Evolutionary conservation across 2,113 vertebrate genomes (phyloP), one percentile per base, ranked within the genome.

Genomic region (Podilymbus podiceps): DNA sequence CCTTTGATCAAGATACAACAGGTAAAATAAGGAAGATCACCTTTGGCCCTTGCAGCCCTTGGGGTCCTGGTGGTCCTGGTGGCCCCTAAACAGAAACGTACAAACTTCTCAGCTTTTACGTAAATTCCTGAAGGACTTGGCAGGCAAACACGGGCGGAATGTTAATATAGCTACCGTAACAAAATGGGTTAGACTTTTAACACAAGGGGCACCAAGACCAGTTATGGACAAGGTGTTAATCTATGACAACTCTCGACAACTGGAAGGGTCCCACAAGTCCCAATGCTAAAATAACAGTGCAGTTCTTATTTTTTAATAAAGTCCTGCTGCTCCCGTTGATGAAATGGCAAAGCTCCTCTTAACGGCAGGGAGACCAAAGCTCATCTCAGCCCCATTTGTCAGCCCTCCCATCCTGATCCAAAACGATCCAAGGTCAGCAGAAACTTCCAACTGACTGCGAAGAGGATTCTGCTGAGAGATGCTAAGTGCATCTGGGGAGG

Each of bases 1-100:
- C 38, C 38, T 38, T 38, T 38, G 38, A 38, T 38, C 38, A 38
- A 38, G 67, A 59, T 33, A 74, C 2, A 66, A 62, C 6, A 12
- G 55, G n/a, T 81, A 95, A 97, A 88, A 80, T 53, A 94, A 93
- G 28, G 28, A 92, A 72, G 66, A 75, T 97, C 97, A 99, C 99
- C 99, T 99, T 99, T 68, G 97, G 89, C 22, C 99, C 99, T 95
- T 98, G 98, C 12, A 98, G 98, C 91, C 99, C 99, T 52, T 98
- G 94, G 82, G 99, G 98, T 97, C 98, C 98, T 10, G 98, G 98
- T 76, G 98, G 99, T 96, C 99, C 99, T 71, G 99, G 98, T 87
- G 99, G 99, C 47, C 98, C 97, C 99, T 99, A 96, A 98, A 96
- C 97, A 98, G 97, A 97, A 96, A 95, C 58, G 50, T 53, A 88